Evolutionary conservation across 2,888 invertebrate genomes (phyloP).

Genomic region (Agriotes lineatus): DNA sequence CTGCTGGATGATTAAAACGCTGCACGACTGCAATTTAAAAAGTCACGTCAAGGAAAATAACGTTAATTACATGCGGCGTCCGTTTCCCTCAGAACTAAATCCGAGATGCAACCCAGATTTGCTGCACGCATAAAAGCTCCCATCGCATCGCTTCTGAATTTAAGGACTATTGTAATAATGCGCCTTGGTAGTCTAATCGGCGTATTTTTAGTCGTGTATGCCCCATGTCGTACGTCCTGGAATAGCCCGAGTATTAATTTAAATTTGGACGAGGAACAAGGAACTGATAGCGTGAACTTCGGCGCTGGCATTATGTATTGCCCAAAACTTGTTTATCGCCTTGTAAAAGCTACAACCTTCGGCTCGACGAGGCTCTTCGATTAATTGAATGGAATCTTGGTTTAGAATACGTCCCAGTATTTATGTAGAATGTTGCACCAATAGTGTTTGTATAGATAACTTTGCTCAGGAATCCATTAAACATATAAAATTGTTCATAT

Average conservation of each 20-base stretch:
- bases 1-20: constrained; percentile 10
- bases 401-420: too few relatives aligned
- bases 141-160: neutral
- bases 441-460: too few relatives aligned
- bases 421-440: too few relatives aligned
- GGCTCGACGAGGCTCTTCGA: too few relatives aligned
- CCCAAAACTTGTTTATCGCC: constrained; percentile 3
- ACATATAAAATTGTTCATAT: too few relatives aligned
- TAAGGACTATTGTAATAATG: neutral
- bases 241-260: constrained; percentile 24
- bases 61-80: constrained; percentile 19
- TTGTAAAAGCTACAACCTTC: constrained; percentile 6
- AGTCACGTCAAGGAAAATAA: constrained; percentile 30
- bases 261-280: constrained; percentile 31
- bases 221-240: constrained; percentile 1
- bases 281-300: constrained; percentile 19
- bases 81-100: constrained; percentile 7
- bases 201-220: neutral
- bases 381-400: too few relatives aligned
- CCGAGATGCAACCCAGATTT: neutral
- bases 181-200: neutral
- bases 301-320: constrained; percentile 14
- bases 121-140: constrained; percentile 7
- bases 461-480: too few relatives aligned
- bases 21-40: constrained; percentile 27